A percentile compares a stretch with the other conserved stretches of the same genome.
These are phyloP conservation scores for Montipora sp. DNA, from an alignment of 64 coral and sea anemone species.

Conservation along the genomic window DNA sequence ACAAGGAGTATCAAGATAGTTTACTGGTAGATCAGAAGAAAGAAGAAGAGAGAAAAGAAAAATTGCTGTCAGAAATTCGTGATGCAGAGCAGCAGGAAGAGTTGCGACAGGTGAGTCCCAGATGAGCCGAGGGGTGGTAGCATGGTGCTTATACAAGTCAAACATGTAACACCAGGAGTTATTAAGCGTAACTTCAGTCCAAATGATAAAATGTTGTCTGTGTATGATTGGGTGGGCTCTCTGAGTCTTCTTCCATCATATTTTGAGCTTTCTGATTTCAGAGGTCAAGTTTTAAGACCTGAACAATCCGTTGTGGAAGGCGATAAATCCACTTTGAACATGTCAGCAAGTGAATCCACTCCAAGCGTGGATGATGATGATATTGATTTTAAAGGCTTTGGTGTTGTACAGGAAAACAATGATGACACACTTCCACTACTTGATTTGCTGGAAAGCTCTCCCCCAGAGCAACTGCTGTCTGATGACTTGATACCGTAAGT, in stretches of 20 bases:
- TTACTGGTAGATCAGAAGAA: conserved; percentile 71
- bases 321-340: conserved; percentile 64
- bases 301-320: conserved; percentile 60
- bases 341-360: conserved; percentile 62
- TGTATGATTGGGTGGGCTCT: conserved; percentile 84
- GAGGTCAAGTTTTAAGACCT: conserved; percentile 54
- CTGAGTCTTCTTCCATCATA: conserved; percentile 62
- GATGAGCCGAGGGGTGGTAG: conserved; percentile 57
- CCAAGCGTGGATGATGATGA: conserved; percentile 76
- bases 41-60: conserved; percentile 65
- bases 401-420: conserved; percentile 53
- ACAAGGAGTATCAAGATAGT: conserved; percentile 60
- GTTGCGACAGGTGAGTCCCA: conserved; percentile 61
- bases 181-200: conserved; percentile 63
- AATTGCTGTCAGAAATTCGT: conserved; percentile 55
- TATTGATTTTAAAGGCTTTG: conserved; percentile 77
- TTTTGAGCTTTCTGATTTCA: conserved; percentile 70
- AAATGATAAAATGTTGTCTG: conserved; percentile 67
- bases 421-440: conserved; percentile 54
- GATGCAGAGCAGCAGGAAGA: conserved; percentile 56
- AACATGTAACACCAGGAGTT: conserved; percentile 64
- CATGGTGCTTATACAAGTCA: conserved; percentile 64
- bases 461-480: background rate
- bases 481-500: conserved; percentile 21
- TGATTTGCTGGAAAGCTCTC: conserved; percentile 34